Evolutionary conservation across 2,797 vertebrate species (phyloP).

Genomic region (Alosa sapidissima): DNA sequence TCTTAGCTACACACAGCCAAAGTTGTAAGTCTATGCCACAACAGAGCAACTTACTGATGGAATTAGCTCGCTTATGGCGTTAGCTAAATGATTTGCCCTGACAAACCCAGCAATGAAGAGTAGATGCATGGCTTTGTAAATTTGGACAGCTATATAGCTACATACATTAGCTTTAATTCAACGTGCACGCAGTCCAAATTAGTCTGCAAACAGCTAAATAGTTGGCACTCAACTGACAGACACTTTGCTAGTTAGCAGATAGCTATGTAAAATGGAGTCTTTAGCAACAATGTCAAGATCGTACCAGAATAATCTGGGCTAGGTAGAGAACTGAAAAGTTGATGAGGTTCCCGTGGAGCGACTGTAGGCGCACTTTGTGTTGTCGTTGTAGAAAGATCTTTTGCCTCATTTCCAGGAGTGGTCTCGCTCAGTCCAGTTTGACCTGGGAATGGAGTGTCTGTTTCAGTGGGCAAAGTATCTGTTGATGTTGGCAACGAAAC

Average conservation of each 20-base stretch:
- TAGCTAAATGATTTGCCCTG: too few relatives aligned
- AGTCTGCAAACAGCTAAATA: neutral
- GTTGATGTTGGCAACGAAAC: neutral
- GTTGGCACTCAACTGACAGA: neutral
- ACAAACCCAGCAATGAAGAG: neutral
- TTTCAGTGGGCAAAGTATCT: conserved; percentile 18
- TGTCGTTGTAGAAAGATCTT: neutral
- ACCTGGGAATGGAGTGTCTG: conserved; percentile 1
- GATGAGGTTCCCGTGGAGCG: conserved; percentile 34
- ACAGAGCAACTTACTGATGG: too few relatives aligned
- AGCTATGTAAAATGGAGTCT: neutral
- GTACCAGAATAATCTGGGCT: conserved; percentile 44
- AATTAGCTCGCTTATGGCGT: too few relatives aligned
- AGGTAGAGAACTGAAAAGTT: conserved; percentile 40
- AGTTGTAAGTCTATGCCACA: neutral
- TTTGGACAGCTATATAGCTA: neutral
- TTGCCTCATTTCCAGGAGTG: neutral
- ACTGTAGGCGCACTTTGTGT: neutral
- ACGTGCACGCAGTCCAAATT: neutral
- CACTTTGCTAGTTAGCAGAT: neutral
- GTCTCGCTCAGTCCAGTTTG: conserved; percentile 24
- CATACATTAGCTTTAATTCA: neutral
- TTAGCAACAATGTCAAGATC: neutral
- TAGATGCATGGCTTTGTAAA: neutral
- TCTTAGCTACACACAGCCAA: neutral